Base-by-base conservation (phyloP, 2,888 invertebrate species). In the Ryuthela nishihirai region DNA sequence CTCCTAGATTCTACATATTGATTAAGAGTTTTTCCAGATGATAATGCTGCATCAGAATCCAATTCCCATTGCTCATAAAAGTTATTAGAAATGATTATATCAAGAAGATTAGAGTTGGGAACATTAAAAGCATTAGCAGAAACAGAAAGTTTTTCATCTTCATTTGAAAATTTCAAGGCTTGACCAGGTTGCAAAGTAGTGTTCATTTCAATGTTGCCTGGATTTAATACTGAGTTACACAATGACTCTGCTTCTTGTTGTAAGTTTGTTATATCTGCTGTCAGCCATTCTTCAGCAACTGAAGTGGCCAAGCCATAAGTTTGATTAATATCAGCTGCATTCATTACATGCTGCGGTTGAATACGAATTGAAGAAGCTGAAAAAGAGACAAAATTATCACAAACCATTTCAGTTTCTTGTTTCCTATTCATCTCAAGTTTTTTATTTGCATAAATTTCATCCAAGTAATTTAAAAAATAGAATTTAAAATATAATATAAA, bases 1-100 rank as follows among this genome's bases (percentile, higher is more conserved):
- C 54, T 49, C 17, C 40, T 47, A 18, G 41, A 38, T 54, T 60
- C 59, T 36, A 45, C 44, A 43, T 52, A 58, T 24, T 39, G 25
- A 47, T 58, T 17, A 6, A 34, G 34, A 34, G n/a, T 34, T 34
- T 34, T 34, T 34, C 34, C 34, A 15, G n/a, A 17, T 15, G 17
- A 17, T 9, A 34, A 2, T 15, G 34, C n/a, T 6, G n/a, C 34
- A 15, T 34, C 34, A 34, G 34, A 15, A 15, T 34, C 34, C 34
- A 34, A 3, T 15, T 17, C 34, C 34, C 34, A 34, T 34, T 15
- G 17, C n/a, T 34, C 34, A 34, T 5, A 6, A n/a, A n/a, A n/a
- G n/a, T n/a, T n/a, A n/a, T n/a, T n/a, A n/a, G n/a, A n/a, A 4
- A 15, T 17, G n/a, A 34, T 34, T 9, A 10, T 34, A 4, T 34